Evolutionary conservation across 2,113 vertebrate genomes (phyloP), one percentile per base, ranked within the genome.

Genomic region (Tetraodon nigroviridis): DNA sequence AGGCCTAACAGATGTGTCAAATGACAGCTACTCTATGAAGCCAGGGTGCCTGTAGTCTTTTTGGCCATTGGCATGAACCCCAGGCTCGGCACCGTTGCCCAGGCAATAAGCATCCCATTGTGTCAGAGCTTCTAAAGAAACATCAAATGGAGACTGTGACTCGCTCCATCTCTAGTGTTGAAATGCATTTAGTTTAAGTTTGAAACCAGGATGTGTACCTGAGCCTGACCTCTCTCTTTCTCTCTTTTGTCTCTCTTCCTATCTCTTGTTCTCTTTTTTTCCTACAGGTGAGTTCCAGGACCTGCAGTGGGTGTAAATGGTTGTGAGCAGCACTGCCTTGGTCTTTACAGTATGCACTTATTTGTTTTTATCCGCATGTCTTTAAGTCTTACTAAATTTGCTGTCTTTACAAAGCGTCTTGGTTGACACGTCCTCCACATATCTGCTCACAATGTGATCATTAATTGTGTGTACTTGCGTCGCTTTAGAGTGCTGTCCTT

Each of bases 401-500:
- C 58, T 64, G 66, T 45, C 17, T 53, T 32, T 32, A 10, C 29
- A 32, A 32, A 5, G 4, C 5, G 6, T 6, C 8, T 6, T 10
- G 8, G 29, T 32, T 10, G 29, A 32, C 83, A 7, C 29, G 5
- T 32, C 29, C 29, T 7, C 29, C 29, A 32, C 22, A 24, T 24
- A 24, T 24, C 22, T 2, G 22, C 22, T 24, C 22, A 32, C 8
- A 32, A 32, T 32, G 6, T 81, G 76, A 80, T 84, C 78, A 84
- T 80, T 80, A 73, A 58, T 78, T 69, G 55, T 76, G 76, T 83
- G 74, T 67, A 65, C 22, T 59, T 55, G 69, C 69, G 55, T 76
- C 56, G 64, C 73, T 76, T 78, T 76, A 75, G 75, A 66, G 71
- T 41, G 80, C 87, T 83, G 81, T 87, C 84, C 79, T 1, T 69